Evolutionary conservation across 2,888 invertebrate species (phyloP).

Genomic region (Melinaea marsaeus): DNA sequence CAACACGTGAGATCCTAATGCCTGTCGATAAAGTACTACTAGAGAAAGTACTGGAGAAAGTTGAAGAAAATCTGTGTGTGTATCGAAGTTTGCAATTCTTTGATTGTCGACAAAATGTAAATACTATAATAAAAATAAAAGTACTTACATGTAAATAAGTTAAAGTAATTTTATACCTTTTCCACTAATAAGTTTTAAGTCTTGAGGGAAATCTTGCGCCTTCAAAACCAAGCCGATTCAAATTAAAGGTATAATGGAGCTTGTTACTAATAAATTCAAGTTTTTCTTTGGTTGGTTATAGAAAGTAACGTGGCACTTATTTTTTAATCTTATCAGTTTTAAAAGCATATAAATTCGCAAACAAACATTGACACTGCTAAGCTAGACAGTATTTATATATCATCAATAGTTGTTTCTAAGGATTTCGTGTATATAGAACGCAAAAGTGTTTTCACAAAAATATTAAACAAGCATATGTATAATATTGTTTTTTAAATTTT

Average conservation of each 20-base stretch:
- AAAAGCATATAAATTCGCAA: background rate
- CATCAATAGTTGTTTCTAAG: no score
- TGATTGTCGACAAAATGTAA: background rate
- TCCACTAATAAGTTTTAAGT: slow-evolving; percentile 19
- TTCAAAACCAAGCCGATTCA: slow-evolving; percentile 18
- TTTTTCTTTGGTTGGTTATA: background rate
- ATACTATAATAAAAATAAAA: background rate
- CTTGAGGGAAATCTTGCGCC: slow-evolving; percentile 26
- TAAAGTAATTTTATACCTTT: slow-evolving; percentile 20
- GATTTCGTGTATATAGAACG: no score
- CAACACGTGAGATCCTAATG: no score
- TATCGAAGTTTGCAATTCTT: background rate
- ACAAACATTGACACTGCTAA: background rate
- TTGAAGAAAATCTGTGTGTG: no score
- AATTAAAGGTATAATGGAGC: slow-evolving; percentile 25
- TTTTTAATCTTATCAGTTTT: background rate
- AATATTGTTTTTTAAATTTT: no score
- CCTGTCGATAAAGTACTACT: no score
- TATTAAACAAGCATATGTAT: no score
- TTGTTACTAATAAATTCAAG: background rate
- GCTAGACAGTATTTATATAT: no score
- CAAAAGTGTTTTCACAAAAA: no score
- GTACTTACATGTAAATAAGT: slow-evolving; percentile 17
- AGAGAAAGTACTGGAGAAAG: no score
- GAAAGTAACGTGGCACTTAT: background rate